Evolutionary conservation across 2,113 vertebrate genomes (phyloP).

Genomic region (Triplophysa siluroides): DNA sequence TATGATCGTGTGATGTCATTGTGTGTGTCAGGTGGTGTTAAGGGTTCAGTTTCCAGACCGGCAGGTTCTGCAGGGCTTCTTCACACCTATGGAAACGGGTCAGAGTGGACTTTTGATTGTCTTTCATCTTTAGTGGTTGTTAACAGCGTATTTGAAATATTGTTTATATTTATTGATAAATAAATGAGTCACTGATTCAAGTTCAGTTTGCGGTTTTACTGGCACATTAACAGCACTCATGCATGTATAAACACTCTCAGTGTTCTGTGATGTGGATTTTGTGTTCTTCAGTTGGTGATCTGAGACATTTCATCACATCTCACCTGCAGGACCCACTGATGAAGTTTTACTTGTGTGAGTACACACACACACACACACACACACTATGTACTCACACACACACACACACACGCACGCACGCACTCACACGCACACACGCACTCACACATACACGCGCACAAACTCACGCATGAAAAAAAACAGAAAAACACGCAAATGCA

Average conservation of each 20-base stretch:
- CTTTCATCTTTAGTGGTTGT: not conserved
- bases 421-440: not conserved
- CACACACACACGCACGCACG: not conserved
- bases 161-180: no score
- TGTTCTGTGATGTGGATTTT: not conserved
- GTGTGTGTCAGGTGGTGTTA: slow-evolving; percentile 81
- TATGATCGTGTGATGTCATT: not conserved
- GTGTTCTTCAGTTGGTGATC: slow-evolving; percentile 75
- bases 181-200: slow-evolving; percentile 1
- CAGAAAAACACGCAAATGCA: not conserved
- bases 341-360: slow-evolving; percentile 91
- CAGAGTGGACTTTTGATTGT: slow-evolving; percentile 31
- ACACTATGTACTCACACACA: slow-evolving; percentile 1
- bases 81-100: slow-evolving; percentile 89
- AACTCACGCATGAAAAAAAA: not conserved
- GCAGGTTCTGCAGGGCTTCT: slow-evolving; percentile 89
- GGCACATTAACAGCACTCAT: no score
- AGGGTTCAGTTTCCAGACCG: slow-evolving; percentile 93
- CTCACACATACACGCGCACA: not conserved
- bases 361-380: slow-evolving; percentile 6
- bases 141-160: no score
- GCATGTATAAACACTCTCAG: no score
- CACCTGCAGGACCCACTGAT: slow-evolving; percentile 81
- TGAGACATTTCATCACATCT: slow-evolving; percentile 83
- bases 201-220: not conserved